These are phyloP conservation scores for Bufo bufo DNA, from an alignment of 2,113 vertebrate species.

Conservation along the genomic window DNA sequence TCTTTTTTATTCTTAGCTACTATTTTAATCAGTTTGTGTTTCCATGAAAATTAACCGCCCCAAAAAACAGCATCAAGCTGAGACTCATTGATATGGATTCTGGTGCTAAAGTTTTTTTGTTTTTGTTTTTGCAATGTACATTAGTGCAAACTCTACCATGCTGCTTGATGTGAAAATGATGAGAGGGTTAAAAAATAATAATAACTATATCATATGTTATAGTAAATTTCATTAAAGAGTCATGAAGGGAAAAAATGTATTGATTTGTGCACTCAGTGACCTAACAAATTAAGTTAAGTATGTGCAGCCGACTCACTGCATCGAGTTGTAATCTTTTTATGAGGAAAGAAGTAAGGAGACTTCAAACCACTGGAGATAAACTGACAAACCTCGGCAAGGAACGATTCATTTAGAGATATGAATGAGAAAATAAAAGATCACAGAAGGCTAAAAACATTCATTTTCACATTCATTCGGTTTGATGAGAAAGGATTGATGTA, in stretches of 20 bases:
- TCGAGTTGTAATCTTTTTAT: conserved; percentile 52
- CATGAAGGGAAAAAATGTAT: conserved; percentile 44
- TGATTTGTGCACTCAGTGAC: conserved; percentile 40
- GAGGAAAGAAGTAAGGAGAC: conserved; percentile 16
- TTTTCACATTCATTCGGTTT: conserved; percentile 25
- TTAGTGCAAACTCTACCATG: background rate
- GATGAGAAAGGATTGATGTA: conserved; percentile 33
- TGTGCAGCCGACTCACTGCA: conserved; percentile 42
- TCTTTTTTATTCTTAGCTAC: conserved; percentile 12
- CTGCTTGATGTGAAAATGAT: background rate
- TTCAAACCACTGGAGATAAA: conserved; percentile 28
- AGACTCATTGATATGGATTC: background rate
- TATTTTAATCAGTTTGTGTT: background rate
- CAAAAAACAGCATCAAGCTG: conserved; percentile 26
- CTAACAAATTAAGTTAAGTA: conserved; percentile 54
- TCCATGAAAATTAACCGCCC: background rate
- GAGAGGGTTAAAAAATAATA: conserved; percentile 20
- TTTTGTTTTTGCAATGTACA: conserved; percentile 6
- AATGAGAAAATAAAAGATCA: conserved; percentile 46
- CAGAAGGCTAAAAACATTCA: conserved; percentile 47
- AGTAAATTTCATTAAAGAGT: conserved; percentile 41
- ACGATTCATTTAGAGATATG: conserved; percentile 25
- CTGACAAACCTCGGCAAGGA: conserved; percentile 19
- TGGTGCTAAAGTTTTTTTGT: background rate
- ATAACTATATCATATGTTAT: conserved; percentile 4